Conservation (phyloP, 2,113 vertebrate genomes). For the Carollia perspicillata region DNA sequence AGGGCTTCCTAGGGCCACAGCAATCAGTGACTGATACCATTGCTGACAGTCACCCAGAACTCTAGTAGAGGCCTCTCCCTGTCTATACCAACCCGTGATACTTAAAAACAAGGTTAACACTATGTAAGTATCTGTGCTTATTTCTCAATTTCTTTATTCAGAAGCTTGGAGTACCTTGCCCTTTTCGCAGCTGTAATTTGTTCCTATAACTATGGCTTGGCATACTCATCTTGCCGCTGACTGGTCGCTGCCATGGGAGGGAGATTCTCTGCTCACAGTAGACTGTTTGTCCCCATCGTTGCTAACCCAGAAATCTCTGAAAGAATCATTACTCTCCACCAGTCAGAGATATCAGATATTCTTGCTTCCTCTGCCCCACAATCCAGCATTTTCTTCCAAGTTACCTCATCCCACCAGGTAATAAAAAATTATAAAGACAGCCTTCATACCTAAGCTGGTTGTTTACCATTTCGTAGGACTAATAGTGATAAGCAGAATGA, state of each 20-base stretch:
- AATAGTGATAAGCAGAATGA: not conserved
- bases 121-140: not conserved
- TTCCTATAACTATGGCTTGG: not conserved
- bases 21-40: not conserved
- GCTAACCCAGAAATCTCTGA: not conserved
- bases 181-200: not conserved
- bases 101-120: not conserved
- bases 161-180: not conserved
- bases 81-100: not conserved
- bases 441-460: not conserved
- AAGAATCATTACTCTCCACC: not conserved
- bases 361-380: not conserved
- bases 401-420: not conserved
- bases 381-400: not conserved
- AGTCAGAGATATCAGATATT: not conserved
- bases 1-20: not conserved
- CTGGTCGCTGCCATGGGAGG: not conserved
- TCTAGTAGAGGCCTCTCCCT: not conserved
- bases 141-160: not conserved
- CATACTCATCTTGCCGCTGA: not conserved
- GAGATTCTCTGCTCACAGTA: not conserved
- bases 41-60: not conserved
- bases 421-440: not conserved
- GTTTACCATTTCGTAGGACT: not conserved
- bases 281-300: not conserved